Base-by-base conservation (phyloP, 1,140 invertebrate species). In the Conus betulinus region DNA sequence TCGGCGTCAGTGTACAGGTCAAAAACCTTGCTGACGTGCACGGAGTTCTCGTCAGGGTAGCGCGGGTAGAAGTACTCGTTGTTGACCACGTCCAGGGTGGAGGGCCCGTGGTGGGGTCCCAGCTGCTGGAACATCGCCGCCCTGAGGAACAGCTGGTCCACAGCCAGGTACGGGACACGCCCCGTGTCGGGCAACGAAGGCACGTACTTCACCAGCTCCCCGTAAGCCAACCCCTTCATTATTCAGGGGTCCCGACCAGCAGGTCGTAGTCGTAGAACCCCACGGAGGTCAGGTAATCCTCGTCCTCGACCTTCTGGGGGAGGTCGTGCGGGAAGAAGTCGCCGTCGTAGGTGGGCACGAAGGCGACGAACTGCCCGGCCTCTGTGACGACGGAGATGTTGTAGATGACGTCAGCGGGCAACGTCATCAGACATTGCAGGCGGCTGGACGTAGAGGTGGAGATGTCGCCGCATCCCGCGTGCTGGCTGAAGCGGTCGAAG, bases 241-340 rank as follows among this genome's bases (percentile, higher is more conserved):
- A 55, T 84, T 84, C 82, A 84, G 57, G 7, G 52, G 39, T 51
- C 5, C 82, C 82, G 3, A 60, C 10, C n/a, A 84, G 25, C 3
- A 63, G 7, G 10, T 84, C 57, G 51, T 84, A 84, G 57, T 84
- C 82, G 55, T 84, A 84, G 57, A 84, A 84, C 8, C 82, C 82
- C 5, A 84, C 23, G 55, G 82, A 63, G 55, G 7, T 17, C 23
- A 84, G 82, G 27, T 84, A 84, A 6, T 23, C 57, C n/a, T 60
- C 25, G 82, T 84, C 57, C 13, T 84, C 3, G 23, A 63, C 13
- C 7, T 63, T 55, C 20, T 25, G 23, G 5, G 53, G 7, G 15
- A 67, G 20, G 53, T 25, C 13, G 55, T 84, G n/a, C 3, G 82
- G 53, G 82, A 84, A 67, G 27, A 84, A 84, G 55, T 84, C 57